Base-by-base conservation (phyloP, 2,888 invertebrate genomes). In the Hirtodrosophila alboralis region DNA sequence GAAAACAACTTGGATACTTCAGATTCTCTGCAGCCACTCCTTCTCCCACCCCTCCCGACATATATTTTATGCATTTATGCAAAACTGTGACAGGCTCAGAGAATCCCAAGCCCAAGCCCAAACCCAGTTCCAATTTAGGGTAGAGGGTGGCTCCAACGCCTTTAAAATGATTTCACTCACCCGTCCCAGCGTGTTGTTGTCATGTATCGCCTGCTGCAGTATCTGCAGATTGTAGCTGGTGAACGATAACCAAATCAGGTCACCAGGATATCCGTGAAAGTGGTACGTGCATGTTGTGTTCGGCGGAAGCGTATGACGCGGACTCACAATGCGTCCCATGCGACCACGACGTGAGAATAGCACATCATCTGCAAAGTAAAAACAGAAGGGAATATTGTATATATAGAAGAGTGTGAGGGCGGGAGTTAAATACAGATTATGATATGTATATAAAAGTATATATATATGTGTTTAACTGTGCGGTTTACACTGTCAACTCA, bases 251-350 rank as follows among this genome's bases (percentile, higher is more conserved):
- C 97, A 97, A 53, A 97, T 94, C 63, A 95, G 92, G 89, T 96
- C 96, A 44, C 94, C 93, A 92, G 94, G 93, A 68, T 94, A 93
- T 21, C 96, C 96, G 87, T 94, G 93, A 89, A 97, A 96, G 72
- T 94, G 94, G 93, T 96, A 97, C 21, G 95, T 95, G 91, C 97
- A 97, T 36, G 96, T 96, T 52, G 96, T 95, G 87, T 95, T 95
- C 1, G 96, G 96, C 12, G 96, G 95, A 77, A 96, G 91, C 38
- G 96, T 95, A 91, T 97, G 96, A 43, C 95, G 92, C 1, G 96
- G 96, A 70, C 96, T 95, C 38, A 95, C 92, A 44, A 96, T 91
- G 14, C 93, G 92, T 2, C 96, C 96, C 81, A 94, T 93, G 30
- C 96, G 92, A 37, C 94, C 95, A 87, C 90, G 91, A 54, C 91